phyloP scores from a whole-genome alignment of 2,888 invertebrate genomes.

The Ashinkailepas kermadecensis region DNA sequence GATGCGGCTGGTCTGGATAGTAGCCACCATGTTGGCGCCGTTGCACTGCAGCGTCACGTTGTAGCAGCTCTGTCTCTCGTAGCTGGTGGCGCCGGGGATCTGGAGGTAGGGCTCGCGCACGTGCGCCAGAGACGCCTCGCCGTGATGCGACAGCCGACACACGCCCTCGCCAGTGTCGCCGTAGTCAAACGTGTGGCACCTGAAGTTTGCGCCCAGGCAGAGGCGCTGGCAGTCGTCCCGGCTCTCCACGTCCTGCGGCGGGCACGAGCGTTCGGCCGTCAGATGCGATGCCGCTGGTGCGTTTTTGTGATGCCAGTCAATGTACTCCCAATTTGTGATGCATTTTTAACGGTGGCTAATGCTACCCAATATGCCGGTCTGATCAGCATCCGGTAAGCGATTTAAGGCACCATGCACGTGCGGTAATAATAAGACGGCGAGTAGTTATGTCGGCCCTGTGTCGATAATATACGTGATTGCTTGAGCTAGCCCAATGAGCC shows the following conservation, averaged over 20 bases:
- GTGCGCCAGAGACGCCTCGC: constrained; percentile 41
- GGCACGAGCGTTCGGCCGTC: too few relatives aligned
- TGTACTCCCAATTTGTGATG: too few relatives aligned
- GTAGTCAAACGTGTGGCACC: constrained; percentile 44
- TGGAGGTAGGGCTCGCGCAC: constrained; percentile 43
- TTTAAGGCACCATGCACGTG: too few relatives aligned
- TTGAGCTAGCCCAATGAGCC: too few relatives aligned
- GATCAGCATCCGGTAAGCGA: too few relatives aligned
- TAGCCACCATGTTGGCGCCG: constrained; percentile 44
- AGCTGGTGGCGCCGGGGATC: constrained; percentile 41
- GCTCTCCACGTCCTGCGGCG: constrained; percentile 34
- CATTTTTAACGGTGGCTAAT: too few relatives aligned
- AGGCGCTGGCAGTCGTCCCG: constrained; percentile 36
- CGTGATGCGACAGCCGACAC: constrained; percentile 44
- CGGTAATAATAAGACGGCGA: too few relatives aligned
- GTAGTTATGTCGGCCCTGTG: too few relatives aligned
- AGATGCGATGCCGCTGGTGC: too few relatives aligned
- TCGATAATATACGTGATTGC: too few relatives aligned
- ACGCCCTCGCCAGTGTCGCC: constrained; percentile 40
- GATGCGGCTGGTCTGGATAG: constrained; percentile 43
- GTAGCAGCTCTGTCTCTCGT: constrained; percentile 45
- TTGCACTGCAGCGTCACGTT: constrained; percentile 44
- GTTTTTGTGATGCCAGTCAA: too few relatives aligned
- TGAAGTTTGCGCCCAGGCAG: constrained; percentile 37
- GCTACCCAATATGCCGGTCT: too few relatives aligned